Evolutionary conservation across 2,888 invertebrate genomes (phyloP), one percentile per base, ranked within the genome.

Genomic region (Flexamia atlantica): DNA sequence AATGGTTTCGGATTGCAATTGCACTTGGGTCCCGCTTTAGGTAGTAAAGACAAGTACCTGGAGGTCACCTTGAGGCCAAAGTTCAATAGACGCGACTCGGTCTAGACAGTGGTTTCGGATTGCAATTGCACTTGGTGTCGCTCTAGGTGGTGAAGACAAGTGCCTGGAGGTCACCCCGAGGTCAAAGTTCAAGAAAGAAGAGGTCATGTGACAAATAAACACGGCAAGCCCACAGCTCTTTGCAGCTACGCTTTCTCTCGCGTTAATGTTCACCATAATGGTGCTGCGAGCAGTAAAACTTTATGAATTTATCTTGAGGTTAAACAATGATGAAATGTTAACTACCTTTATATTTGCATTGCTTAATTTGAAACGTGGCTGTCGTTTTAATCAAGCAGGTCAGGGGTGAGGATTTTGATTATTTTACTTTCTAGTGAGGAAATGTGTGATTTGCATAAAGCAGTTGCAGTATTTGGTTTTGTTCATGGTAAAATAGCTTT

Each of bases 121-220:
- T n/a, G n/a, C n/a, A n/a, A n/a, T n/a, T n/a, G n/a, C n/a, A n/a
- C n/a, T n/a, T n/a, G n/a, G n/a, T n/a, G n/a, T n/a, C n/a, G n/a
- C n/a, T n/a, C n/a, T n/a, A n/a, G 2, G 53, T 23, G 53, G 53
- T 23, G 4, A 17, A 53, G 53, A 23, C 53, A 53, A 23, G 53
- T 64, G 64, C 14, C 57, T 23, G 14, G 17, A 30, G 64, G 64
- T 23, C 53, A 53, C 14, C 64, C 28, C 4, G 64, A 30, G 64
- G 64, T 64, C 64, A 64, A 9, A 64, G 64, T 12, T 5, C 57
- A 57, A 57, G 64, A 64, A 30, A 28, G 28, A 64, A 23, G 28
- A 64, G 64, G 64, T 28, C 10, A 14, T 14, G 64, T 64, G 64
- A 64, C 64, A 64, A 28, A n/a, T 64, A 64, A 64, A 30, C 64